These are phyloP conservation scores for Hesperophylax magnus DNA, from an alignment of 1,140 invertebrate genomes.

Conservation along the genomic window DNA sequence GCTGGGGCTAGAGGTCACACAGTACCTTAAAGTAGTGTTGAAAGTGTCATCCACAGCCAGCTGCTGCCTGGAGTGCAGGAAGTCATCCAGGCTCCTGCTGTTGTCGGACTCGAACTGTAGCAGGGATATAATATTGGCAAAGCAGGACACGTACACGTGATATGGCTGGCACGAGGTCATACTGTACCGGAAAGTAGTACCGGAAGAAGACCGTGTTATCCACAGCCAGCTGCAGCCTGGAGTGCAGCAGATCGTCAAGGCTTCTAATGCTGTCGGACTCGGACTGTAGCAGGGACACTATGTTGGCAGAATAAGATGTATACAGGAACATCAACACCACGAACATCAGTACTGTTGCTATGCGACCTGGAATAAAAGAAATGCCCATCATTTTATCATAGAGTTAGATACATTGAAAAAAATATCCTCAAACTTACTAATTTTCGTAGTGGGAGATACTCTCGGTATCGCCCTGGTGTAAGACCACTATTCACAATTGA, in stretches of 20 bases:
- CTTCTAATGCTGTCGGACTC: conserved; percentile 74
- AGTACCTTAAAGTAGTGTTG: conserved; percentile 71
- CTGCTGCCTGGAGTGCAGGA: conserved; percentile 69
- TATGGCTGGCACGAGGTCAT: background rate
- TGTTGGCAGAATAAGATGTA: conserved; percentile 76
- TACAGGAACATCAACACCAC: conserved; percentile 69
- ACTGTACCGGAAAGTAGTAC: conserved; percentile 70
- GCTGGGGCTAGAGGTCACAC: no score
- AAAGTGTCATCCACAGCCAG: conserved; percentile 69
- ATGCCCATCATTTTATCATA: no score
- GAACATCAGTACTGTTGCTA: conserved; percentile 71
- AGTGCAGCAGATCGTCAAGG: conserved; percentile 71
- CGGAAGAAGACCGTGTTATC: conserved; percentile 70
- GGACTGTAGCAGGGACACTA: conserved; percentile 76
- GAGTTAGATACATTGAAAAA: no score
- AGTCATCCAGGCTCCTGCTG: conserved; percentile 71
- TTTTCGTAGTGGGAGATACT: no score
- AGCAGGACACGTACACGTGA: conserved; percentile 73
- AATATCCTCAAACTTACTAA: no score
- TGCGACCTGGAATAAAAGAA: conserved; percentile 62
- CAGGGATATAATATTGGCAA: conserved; percentile 77
- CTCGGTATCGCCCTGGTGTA: no score
- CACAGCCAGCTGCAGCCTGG: conserved; percentile 67
- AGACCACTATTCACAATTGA: no score
- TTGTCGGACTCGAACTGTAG: conserved; percentile 74